These are phyloP conservation scores for Parthenolecanium corni DNA, from an alignment of 2,888 invertebrate species.

Conservation along the genomic window DNA sequence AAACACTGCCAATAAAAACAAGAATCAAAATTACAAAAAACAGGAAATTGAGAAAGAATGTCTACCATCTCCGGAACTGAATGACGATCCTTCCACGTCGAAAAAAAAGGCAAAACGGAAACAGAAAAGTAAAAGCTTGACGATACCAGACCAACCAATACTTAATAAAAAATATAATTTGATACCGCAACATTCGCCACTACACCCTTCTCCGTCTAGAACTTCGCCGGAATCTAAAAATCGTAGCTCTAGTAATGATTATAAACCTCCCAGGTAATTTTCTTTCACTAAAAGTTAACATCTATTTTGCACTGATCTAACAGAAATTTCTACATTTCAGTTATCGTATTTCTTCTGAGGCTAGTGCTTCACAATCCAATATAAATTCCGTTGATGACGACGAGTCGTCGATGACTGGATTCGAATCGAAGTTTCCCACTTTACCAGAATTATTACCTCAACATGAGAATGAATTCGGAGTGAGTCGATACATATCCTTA, in stretches of 20 bases:
- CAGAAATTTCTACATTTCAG: not conserved
- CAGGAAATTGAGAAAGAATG: slow-evolving; percentile 14
- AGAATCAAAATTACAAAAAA: slow-evolving; percentile 26
- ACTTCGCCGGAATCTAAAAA: slow-evolving; percentile 32
- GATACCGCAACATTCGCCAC: slow-evolving; percentile 48
- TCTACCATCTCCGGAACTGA: slow-evolving; percentile 6
- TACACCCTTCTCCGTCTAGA: slow-evolving; percentile 47
- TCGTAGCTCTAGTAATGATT: slow-evolving; percentile 4
- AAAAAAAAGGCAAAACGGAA: slow-evolving; percentile 23
- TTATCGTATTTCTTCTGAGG: slow-evolving; percentile 11
- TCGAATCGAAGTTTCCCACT: slow-evolving; percentile 27
- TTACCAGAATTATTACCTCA: slow-evolving; percentile 25
- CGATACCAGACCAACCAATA: slow-evolving; percentile 12
- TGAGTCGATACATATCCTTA: not conserved
- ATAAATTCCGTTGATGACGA: slow-evolving; percentile 30
- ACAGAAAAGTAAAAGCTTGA: slow-evolving; percentile 18
- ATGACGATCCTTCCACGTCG: not conserved
- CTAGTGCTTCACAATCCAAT: slow-evolving; percentile 8
- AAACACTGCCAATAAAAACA: slow-evolving; percentile 15
- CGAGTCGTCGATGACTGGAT: slow-evolving; percentile 32
- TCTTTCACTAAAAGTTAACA: not conserved
- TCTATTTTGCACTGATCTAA: not conserved
- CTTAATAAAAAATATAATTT: slow-evolving; percentile 36
- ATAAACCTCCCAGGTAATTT: slow-evolving; percentile 12
- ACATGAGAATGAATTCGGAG: slow-evolving; percentile 23